Percentiles rank a stretch among this genome's conserved stretches.
phyloP scores from a whole-genome alignment of 2,797 vertebrate species.

The Eulemur mongoz region DNA sequence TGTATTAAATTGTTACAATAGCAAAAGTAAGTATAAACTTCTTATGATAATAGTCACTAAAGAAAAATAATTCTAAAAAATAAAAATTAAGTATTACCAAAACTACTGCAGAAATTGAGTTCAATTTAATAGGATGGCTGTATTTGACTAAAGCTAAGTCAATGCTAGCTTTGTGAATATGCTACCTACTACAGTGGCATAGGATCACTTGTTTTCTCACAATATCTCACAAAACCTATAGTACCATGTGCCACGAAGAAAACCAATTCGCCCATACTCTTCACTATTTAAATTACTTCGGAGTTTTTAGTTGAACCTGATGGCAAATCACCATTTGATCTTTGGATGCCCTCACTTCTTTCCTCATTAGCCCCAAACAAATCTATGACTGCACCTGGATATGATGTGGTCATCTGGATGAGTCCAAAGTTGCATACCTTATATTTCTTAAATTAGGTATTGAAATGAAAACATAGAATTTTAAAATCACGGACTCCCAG shows the following conservation, averaged over 20 bases:
- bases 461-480: not conserved
- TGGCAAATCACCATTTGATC: not conserved
- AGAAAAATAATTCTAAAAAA: not conserved
- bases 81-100: not conserved
- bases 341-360: not conserved
- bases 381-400: not conserved
- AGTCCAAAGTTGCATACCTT: not conserved
- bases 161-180: not conserved
- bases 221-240: not conserved
- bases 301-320: not conserved
- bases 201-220: not conserved
- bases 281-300: not conserved
- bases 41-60: not conserved
- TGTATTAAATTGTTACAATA: not conserved
- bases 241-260: not conserved
- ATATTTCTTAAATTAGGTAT: not conserved
- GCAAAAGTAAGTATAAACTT: not conserved
- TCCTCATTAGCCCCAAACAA: not conserved
- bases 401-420: not conserved
- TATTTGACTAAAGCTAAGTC: not conserved
- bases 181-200: not conserved
- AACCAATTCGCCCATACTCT: not conserved
- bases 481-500: not conserved
- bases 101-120: not conserved
- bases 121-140: not conserved